Base-by-base conservation (phyloP, 2,888 invertebrate species). In the Netelia fuscicornis region DNA sequence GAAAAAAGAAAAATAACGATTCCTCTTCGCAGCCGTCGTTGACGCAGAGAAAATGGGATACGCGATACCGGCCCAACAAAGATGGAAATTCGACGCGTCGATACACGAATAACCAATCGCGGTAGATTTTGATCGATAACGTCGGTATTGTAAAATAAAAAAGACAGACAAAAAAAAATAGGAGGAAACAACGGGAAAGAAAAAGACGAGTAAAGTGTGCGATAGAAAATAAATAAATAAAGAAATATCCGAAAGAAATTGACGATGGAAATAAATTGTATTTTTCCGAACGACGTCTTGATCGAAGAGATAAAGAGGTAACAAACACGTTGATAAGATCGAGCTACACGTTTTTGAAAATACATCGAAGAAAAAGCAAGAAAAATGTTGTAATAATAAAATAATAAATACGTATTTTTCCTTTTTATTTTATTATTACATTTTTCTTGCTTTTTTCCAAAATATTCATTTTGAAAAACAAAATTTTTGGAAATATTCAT, bases 11-110 rank as follows among this genome's bases (percentile, higher is more conserved):
- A 67, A 52, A 67, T 42, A 76, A 67, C 10, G 17, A 58, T 58
- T 20, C 10, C 52, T 9, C 23, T 54, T 37, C 56, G 42, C 56
- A 65, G 67, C 67, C 67, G 76, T 56, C 58, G 54, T 2, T 65
- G 67, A 23, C 42, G 67, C 67, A 67, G 67, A 77, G 48, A 13
- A 65, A 65, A 75, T 62, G 74, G 52, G 11, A 62, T 42, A 44
- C 30, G 42, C 42, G 13, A 25, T 64, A 30, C 30, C 23, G 17
- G 11, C 5, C 5, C 2, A 5, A 30, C 30, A 30, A 30, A 3
- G 30, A 30, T 30, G 5, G 30, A 30, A 30, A 30, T 30, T 30
- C 30, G 30, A 30, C 30, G 30, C 30, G 30, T 30, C 6, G 30
- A 30, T 3, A 30, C 0, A 30, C 5, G 30, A 30, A 30, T 5